These are phyloP conservation scores for Saxicola maurus DNA, from an alignment of 2,797 vertebrate species.

Conservation along the genomic window DNA sequence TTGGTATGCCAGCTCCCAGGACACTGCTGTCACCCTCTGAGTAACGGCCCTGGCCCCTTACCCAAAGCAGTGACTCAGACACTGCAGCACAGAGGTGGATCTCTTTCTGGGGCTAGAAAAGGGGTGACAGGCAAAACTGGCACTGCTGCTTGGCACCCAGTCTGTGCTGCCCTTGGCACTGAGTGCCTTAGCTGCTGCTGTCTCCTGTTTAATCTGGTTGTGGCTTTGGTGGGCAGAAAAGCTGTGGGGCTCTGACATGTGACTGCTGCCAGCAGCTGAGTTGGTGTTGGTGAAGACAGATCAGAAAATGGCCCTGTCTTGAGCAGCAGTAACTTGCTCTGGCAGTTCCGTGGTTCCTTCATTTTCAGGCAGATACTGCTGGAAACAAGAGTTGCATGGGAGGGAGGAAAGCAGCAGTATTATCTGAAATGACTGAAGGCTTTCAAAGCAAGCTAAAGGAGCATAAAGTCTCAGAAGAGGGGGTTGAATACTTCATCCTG, in stretches of 20 bases:
- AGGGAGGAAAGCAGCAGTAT: not conserved
- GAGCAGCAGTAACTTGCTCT: not conserved
- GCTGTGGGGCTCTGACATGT: not conserved
- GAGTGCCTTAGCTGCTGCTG: not conserved
- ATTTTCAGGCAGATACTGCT: not conserved
- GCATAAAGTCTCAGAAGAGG: not conserved
- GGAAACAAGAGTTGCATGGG: not conserved
- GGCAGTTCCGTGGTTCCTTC: not conserved
- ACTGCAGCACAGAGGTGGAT: not conserved
- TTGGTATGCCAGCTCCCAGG: not conserved
- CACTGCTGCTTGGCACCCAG: not conserved
- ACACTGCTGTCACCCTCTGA: slow-evolving; percentile 27
- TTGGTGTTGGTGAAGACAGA: not conserved
- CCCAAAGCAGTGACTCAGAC: slow-evolving; percentile 22
- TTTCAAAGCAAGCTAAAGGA: not conserved
- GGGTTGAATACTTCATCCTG: slow-evolving; percentile 6
- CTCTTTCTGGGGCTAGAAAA: not conserved
- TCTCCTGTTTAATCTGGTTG: not conserved
- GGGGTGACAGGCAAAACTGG: not conserved
- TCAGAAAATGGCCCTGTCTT: not conserved
- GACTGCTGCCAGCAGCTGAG: not conserved
- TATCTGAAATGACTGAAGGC: not conserved
- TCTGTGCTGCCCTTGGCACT: not conserved
- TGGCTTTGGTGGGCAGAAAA: not conserved
- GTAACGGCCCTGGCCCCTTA: slow-evolving; percentile 37